Evolutionary conservation across 2,888 invertebrate species (phyloP).

Genomic region (Dynastes hyllus): DNA sequence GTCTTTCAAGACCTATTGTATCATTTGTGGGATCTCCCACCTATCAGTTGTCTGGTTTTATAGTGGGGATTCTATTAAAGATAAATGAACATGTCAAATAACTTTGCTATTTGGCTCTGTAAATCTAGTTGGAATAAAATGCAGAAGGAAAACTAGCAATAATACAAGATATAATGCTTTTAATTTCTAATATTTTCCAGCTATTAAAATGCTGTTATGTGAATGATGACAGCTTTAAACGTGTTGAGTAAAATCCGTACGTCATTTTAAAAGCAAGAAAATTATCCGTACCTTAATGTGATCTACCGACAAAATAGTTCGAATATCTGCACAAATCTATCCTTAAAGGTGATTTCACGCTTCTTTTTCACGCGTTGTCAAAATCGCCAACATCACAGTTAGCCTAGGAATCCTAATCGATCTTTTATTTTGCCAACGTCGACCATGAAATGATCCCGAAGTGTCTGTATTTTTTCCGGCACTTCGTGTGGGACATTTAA

Average conservation of each 20-base stretch:
- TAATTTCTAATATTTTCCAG: too few relatives aligned
- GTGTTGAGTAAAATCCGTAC: background rate
- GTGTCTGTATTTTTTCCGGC: slow-evolving; percentile 31
- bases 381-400: slow-evolving; percentile 36
- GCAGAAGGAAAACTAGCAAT: too few relatives aligned
- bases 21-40: too few relatives aligned
- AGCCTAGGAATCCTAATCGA: slow-evolving; percentile 28
- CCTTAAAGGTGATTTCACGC: slow-evolving; percentile 22
- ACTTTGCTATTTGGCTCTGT: too few relatives aligned
- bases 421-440: slow-evolving; percentile 38
- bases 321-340: slow-evolving; percentile 4
- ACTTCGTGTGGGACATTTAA: slow-evolving; percentile 27
- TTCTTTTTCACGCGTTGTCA: slow-evolving; percentile 31
- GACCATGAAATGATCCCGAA: slow-evolving; percentile 39
- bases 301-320: slow-evolving; percentile 4
- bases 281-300: background rate
- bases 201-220: background rate
- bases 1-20: too few relatives aligned
- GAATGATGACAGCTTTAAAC: background rate
- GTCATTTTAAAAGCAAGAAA: background rate
- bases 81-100: too few relatives aligned
- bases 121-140: too few relatives aligned
- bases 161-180: too few relatives aligned
- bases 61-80: too few relatives aligned
- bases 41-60: too few relatives aligned